A percentile compares a stretch with the other conserved stretches of the same genome.
phyloP scores from a whole-genome alignment of 2,797 vertebrate genomes.

The Astyanax mexicanus region DNA sequence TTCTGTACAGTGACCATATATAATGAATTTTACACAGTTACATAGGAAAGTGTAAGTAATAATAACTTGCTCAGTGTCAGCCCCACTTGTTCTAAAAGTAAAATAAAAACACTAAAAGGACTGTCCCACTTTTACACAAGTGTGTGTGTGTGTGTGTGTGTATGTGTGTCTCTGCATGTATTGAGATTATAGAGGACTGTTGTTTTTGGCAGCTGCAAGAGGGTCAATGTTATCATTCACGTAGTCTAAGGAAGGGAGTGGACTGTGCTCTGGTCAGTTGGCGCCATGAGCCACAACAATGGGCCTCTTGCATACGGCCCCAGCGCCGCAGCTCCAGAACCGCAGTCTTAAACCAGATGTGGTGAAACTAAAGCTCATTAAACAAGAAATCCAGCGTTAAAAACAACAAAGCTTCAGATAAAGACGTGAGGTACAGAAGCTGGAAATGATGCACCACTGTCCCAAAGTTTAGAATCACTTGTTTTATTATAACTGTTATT shows the following conservation, averaged over 20 bases:
- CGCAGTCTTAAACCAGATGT: conserved; percentile 15
- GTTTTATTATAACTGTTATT: no score
- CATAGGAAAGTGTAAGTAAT: conserved; percentile 13
- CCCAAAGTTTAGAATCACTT: no score
- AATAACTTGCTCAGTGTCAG: neutral
- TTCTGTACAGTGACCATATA: no score
- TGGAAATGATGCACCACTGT: neutral
- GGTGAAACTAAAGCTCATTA: neutral
- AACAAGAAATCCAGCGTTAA: neutral
- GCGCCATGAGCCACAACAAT: conserved; percentile 18
- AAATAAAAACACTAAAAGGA: neutral
- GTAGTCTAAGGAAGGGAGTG: conserved; percentile 43
- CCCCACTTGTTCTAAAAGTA: neutral
- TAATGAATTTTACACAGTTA: no score
- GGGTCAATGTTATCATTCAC: conserved; percentile 34
- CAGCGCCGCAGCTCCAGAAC: neutral
- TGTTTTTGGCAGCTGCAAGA: conserved; percentile 41
- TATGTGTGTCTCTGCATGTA: conserved; percentile 2
- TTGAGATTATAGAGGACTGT: conserved; percentile 13
- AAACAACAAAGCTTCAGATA: neutral
- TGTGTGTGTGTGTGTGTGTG: neutral
- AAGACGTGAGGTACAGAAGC: neutral
- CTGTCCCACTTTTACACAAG: no score
- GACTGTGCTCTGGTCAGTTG: conserved; percentile 20
- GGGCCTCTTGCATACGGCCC: conserved; percentile 9